Evolutionary conservation across 1,140 invertebrate species (phyloP), one percentile per base, ranked within the genome.

Genomic region (Armadillidium nasatum): DNA sequence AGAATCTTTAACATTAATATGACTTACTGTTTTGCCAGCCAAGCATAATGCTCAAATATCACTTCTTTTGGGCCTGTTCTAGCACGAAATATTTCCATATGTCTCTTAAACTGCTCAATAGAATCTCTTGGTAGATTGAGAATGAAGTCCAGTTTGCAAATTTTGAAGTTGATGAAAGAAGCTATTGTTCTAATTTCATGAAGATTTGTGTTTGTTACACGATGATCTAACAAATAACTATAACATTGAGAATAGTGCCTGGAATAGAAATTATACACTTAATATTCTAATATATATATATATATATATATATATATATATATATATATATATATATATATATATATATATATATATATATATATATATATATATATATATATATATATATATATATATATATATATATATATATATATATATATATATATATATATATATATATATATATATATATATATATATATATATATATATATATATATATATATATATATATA

Each of bases 161-260:
- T 78, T 60, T 98, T 98, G 83, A 97, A 99, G 85, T 94, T 98
- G 19, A 99, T 90, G 81, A 96, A 94, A 10, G 95, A 93, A 73
- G 94, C 96, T n/a, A 98, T 88, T 43, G 92, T 94, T 86, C 96
- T 94, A 7, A 98, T 91, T 87, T 99, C 97, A 83, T 95, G 87
- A 60, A 93, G 88, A 86, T 98, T 97, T 7, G 91, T 91, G 83
- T 97, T 95, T 44, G 92, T 90, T 82, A 94, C 91, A 78, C 93
- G 88, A 72, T 95, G 90, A 83, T 97, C 94, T 75, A 94, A 85
- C 78, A 97, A 86, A 85, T 94, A 92, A 74, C 90, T 91, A 85
- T 98, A 98, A 0, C 95, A 93, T 85, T 96, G 92, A 78, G 92
- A 90, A 84, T 98, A 99, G 85, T 97, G 93, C 81, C 93, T 95